Base-by-base conservation (phyloP, 2,888 invertebrate species). In the Synanthedon tipuliformis region DNA sequence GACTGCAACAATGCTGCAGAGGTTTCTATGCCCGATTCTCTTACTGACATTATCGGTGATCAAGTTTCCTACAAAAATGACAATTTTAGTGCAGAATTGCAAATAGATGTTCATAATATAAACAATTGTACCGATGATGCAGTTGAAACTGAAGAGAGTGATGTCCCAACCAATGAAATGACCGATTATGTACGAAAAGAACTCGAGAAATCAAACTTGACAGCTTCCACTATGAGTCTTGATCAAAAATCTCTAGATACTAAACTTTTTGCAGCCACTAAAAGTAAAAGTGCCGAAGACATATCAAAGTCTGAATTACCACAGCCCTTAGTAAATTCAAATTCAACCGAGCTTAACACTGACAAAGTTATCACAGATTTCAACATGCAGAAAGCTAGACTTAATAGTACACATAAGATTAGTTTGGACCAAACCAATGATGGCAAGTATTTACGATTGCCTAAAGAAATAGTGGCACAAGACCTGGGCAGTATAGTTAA, bases 401-500 rank as follows among this genome's bases (percentile, higher is more conserved):
- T 66, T 0, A 65, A 62, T 7, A 78, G 84, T 11, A 68, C 70
- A 12, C 82, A 81, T 45, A 80, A 75, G 57, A 74, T 84, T 48
- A 50, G 63, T 48, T 71, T 78, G 2, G 81, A 85, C n/a, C 34
- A 60, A 45, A 34, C 52, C 15, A 57, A 61, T 41, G 81, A 84
- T 50, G 58, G 56, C 0, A 66, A 68, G 56, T 81, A 81, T 34
- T 54, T 75, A 1, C 65, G 78, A 41, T 61, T 83, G 63, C 81
- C 81, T 0, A 86, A 85, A 64, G 87, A 87, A 57, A 60, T 85
- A 0, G 53, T 86, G 1, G 71, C 81, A 0, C 86, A 82, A 70
- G 87, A 87, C 48, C 61, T 87, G 0, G 85, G 86, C 0, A 82
- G 73, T 55, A 80, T 88, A 1, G 86, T 87, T 1, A 87, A 87